Conservation (phyloP, 1,140 invertebrate genomes). For the Ips typographus region DNA sequence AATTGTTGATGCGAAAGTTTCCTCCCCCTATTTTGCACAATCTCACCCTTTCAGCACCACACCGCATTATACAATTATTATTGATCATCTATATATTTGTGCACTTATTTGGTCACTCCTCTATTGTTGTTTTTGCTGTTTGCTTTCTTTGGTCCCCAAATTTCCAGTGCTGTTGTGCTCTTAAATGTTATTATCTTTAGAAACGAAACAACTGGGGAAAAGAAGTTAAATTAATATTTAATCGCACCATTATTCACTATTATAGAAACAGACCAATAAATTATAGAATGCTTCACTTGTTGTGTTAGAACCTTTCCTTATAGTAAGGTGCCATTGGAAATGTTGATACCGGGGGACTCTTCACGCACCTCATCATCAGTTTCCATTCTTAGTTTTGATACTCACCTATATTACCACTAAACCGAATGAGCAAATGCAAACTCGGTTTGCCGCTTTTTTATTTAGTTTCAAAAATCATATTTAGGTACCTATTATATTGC, state of each 20-base stretch:
- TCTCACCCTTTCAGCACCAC: slow-evolving; percentile 5
- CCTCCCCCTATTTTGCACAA: not conserved
- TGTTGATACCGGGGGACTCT: slow-evolving; percentile 36
- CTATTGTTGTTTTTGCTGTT: too few species aligned
- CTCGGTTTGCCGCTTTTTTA: not conserved
- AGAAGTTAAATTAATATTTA: not conserved
- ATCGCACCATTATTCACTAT: not conserved
- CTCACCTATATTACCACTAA: not conserved
- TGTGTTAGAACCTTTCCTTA: slow-evolving; percentile 49
- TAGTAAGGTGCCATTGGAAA: slow-evolving; percentile 57
- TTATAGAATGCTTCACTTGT: slow-evolving; percentile 35
- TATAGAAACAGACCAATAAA: slow-evolving; percentile 44
- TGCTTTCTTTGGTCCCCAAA: too few species aligned
- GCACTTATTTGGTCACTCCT: not conserved
- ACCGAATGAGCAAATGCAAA: not conserved
- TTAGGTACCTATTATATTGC: slow-evolving; percentile 33
- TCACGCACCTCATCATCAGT: not conserved
- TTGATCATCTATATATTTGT: not conserved
- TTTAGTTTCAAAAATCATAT: slow-evolving; percentile 4
- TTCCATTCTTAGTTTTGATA: too few species aligned
- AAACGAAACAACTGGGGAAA: not conserved
- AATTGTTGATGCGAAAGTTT: slow-evolving; percentile 9
- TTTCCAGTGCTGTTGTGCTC: too few species aligned
- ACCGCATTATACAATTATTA: slow-evolving; percentile 10
- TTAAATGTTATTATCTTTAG: too few species aligned